Percentiles rank a stretch among this genome's conserved stretches.
phyloP scores from a whole-genome alignment of 2,797 vertebrate genomes.

The Alauda arvensis region DNA sequence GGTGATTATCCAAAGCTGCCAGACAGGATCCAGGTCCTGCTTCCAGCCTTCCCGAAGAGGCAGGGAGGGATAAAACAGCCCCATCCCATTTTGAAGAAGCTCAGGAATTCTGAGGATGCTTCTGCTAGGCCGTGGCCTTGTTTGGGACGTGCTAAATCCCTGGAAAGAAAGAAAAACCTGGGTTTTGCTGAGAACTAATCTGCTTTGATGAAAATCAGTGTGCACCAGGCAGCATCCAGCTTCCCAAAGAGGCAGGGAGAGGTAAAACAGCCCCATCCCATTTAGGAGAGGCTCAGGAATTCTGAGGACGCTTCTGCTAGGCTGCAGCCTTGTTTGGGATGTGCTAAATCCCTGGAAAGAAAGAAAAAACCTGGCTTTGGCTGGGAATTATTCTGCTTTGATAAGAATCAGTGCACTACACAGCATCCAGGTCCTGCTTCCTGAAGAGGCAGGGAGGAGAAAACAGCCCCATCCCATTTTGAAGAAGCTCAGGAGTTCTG shows the following conservation, averaged over 20 bases:
- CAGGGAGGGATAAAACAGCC: neutral
- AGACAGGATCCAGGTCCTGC: neutral
- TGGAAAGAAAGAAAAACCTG: neutral
- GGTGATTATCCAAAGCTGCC: neutral
- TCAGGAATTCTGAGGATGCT: fast-evolving
- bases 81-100: neutral
- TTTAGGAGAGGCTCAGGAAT: fast-evolving
- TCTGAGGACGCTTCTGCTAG: neutral
- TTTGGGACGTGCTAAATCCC: neutral
- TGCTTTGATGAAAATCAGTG: slow-evolving; percentile 20
- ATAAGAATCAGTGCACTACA: slow-evolving; percentile 42
- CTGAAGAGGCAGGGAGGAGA: neutral
- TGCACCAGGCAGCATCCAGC: neutral
- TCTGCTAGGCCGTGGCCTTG: neutral
- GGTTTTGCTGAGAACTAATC: neutral
- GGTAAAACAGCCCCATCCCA: neutral
- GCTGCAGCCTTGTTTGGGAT: neutral
- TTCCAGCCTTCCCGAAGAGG: neutral
- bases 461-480: neutral
- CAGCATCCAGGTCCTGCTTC: neutral
- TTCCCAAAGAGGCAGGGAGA: neutral
- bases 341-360: neutral
- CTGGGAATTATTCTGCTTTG: neutral
- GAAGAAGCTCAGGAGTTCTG: fast-evolving
- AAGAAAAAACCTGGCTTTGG: neutral